Conservation (phyloP, 2,797 vertebrate genomes). For the Danio kyathit region DNA sequence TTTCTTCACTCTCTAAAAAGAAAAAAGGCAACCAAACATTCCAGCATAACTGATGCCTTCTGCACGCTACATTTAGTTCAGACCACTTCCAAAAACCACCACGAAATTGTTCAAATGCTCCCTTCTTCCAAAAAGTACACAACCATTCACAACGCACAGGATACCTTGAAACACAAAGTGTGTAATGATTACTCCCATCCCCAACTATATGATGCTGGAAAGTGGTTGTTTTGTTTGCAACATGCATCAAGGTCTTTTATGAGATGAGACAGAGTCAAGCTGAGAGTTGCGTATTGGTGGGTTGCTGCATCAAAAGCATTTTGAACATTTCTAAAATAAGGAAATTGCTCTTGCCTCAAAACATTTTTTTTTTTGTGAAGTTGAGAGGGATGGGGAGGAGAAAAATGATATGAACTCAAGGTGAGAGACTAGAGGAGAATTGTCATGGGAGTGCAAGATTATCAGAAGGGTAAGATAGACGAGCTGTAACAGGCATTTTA, state of each 20-base stretch:
- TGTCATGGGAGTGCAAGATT: conserved; percentile 39
- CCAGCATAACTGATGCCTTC: neutral
- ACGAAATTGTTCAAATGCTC: conserved; percentile 20
- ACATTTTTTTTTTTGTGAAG: neutral
- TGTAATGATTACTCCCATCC: conserved; percentile 19
- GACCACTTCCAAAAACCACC: conserved; percentile 15
- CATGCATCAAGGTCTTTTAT: conserved; percentile 24
- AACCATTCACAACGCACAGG: neutral
- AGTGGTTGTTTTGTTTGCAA: conserved; percentile 10
- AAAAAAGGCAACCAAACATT: neutral
- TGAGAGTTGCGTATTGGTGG: conserved; percentile 1
- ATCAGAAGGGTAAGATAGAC: conserved; percentile 37
- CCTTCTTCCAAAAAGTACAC: neutral
- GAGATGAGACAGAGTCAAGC: conserved; percentile 9
- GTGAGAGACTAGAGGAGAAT: conserved; percentile 47
- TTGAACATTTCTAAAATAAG: conserved; percentile 13
- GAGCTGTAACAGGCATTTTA: conserved; percentile 37
- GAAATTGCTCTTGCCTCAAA: neutral
- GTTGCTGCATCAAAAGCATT: conserved; percentile 20
- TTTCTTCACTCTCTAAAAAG: neutral
- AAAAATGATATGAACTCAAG: conserved; percentile 36
- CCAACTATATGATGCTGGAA: conserved; percentile 7
- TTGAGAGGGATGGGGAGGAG: conserved; percentile 25
- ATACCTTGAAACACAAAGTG: conserved; percentile 3
- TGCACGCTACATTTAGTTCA: conserved; percentile 35